Base-by-base conservation (phyloP, 1,140 invertebrate species). In the Batillaria attramentaria region DNA sequence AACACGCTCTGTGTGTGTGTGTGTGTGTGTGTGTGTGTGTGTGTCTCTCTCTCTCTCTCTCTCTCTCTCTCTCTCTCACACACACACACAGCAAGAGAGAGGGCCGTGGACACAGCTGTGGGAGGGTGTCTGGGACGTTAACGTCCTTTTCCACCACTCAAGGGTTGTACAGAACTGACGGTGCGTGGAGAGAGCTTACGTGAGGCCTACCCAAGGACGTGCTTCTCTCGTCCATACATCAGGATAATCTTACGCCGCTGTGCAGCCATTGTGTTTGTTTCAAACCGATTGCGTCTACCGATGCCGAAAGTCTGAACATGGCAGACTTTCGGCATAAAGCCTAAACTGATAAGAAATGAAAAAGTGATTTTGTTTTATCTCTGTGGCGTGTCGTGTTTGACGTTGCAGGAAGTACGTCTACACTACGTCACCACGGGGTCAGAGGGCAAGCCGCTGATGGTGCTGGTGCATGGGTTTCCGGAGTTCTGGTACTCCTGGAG, bases 401-500 rank as follows among this genome's bases (percentile, higher is more conserved):
- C 69, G 57, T 73, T 79, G 16, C 76, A 87, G 85, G 77, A 80
- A 35, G 57, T 85, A 20, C 78, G 81, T 54, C 54, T 90, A 46
- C 89, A 91, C 79, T 91, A 89, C 82, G 89, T 91, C 0, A 74
- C 70, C 50, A 86, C 79, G 68, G 90, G 91, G 18, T 68, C 80
- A 33, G 72, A 77, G 62, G 80, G 83, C 46, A 86, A 86, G 74
- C 87, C 87, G 33, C 70, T 91, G 10, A 85, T 91, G 84, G 50
- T 91, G 6, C 82, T 91, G 35, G 31, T 92, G 31, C 91, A 91
- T 82, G 90, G 91, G n/a, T 91, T 90, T 77, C 90, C 90, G 39
- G 90, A 92, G 68, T 89, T 87, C 54, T 91, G 91, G 91, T 92
- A 88, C 80, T 87, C 88, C 2, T 92, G 90, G 91, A 84, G 89